A percentile compares a stretch with the other conserved stretches of the same genome.
Evolutionary conservation across 2,797 vertebrate species (phyloP).

Genomic region (Diplodus puntazzo): DNA sequence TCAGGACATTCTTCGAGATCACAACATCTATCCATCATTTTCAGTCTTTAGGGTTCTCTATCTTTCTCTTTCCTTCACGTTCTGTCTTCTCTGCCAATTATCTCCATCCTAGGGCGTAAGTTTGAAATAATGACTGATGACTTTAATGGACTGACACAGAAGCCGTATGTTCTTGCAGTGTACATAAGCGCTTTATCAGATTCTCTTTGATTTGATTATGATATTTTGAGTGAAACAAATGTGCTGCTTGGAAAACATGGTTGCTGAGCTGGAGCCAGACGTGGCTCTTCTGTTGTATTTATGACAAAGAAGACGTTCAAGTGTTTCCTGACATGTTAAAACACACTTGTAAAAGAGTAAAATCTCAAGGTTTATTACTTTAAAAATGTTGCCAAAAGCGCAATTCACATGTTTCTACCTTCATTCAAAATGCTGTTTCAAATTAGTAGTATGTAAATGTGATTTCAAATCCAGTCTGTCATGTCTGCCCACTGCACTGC

Average conservation of each 20-base stretch:
- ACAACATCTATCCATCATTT: conserved; percentile 14
- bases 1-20: conserved; percentile 31
- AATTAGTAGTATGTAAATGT: neutral
- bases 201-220: neutral
- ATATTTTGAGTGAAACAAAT: neutral
- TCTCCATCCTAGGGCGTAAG: conserved; percentile 7
- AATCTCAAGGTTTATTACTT: neutral
- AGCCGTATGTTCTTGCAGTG: neutral
- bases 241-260: neutral
- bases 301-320: neutral
- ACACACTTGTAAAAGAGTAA: neutral
- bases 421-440: neutral
- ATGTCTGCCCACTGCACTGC: neutral
- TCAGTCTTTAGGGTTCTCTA: neutral
- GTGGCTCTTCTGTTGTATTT: neutral
- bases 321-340: neutral
- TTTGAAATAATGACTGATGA: conserved; percentile 4
- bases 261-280: too few relatives aligned
- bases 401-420: too few relatives aligned
- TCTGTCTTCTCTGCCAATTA: conserved; percentile 7
- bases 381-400: neutral
- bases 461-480: neutral
- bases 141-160: neutral
- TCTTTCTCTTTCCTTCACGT: neutral
- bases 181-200: neutral